A percentile compares a stretch with the other conserved stretches of the same genome.
Conservation (phyloP, 35 echinoderm and acorn worm genomes). For the Lytechinus variegatus region DNA sequence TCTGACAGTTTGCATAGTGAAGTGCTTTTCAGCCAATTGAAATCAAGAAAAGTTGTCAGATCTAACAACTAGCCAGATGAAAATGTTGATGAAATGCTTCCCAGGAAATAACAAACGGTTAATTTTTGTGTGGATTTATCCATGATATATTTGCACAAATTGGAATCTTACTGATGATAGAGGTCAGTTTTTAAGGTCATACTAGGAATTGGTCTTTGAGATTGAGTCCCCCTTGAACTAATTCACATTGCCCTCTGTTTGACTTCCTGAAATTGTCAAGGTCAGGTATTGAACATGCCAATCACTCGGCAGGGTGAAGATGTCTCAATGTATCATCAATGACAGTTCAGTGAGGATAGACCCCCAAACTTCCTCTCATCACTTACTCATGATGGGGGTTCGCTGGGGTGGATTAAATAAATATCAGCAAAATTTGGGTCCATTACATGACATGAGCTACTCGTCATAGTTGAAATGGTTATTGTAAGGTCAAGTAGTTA, state of each 20-base stretch:
- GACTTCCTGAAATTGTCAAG: constrained; percentile 9
- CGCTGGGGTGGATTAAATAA: neutral
- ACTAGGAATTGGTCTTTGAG: too few species aligned
- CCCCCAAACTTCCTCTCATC: neutral
- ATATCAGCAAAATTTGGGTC: neutral
- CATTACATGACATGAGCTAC: neutral
- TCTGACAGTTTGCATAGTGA: too few species aligned
- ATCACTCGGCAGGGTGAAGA: constrained; percentile 7
- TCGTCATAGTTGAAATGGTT: neutral
- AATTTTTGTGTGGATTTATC: too few species aligned
- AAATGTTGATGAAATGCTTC: too few species aligned
- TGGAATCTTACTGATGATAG: too few species aligned
- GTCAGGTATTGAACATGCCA: neutral
- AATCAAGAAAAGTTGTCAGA: too few species aligned
- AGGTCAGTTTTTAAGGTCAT: too few species aligned
- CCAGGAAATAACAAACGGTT: too few species aligned
- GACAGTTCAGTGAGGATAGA: neutral
- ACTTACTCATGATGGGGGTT: neutral
- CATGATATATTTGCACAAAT: too few species aligned
- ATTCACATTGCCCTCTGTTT: neutral
- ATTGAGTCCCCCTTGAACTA: too few species aligned
- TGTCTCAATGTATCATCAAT: neutral
- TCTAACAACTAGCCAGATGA: too few species aligned
- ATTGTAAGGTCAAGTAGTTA: neutral
- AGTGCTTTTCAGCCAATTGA: too few species aligned